Conservation (phyloP, 2,888 invertebrate species). For the Dolichomitus sp. region DNA sequence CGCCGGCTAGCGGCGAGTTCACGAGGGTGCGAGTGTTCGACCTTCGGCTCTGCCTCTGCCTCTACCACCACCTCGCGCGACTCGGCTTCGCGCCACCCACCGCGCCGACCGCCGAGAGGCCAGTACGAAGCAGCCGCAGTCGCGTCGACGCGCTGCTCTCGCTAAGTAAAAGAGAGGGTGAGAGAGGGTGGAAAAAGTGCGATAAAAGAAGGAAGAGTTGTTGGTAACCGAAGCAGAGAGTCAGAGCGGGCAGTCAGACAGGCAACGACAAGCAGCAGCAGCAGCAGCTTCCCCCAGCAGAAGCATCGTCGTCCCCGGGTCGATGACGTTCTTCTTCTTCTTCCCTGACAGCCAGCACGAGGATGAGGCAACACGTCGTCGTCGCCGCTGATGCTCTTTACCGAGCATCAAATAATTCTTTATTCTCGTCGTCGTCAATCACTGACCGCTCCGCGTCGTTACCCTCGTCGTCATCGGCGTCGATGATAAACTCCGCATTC, state of each 20-base stretch:
- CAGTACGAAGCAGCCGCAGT: constrained; percentile 56
- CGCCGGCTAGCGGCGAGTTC: constrained; percentile 39
- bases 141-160: constrained; percentile 63
- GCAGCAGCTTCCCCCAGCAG: constrained; percentile 50
- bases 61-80: not conserved
- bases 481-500: constrained; percentile 39
- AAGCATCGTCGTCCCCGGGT: constrained; percentile 62
- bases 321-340: constrained; percentile 67
- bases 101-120: constrained; percentile 16
- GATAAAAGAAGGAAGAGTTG: constrained; percentile 59
- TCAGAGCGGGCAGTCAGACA: not conserved
- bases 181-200: constrained; percentile 45
- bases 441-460: not conserved
- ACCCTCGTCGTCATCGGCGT: not conserved
- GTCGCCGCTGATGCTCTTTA: constrained; percentile 55
- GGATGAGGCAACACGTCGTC: constrained; percentile 67
- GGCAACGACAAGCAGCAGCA: constrained; percentile 38
- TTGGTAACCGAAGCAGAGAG: constrained; percentile 42
- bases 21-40: constrained; percentile 57
- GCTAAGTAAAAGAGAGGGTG: not conserved
- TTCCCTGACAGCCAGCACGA: constrained; percentile 67
- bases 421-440: not conserved
- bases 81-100: constrained; percentile 5
- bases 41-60: constrained; percentile 38
- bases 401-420: constrained; percentile 52